phyloP scores from a whole-genome alignment of 2,113 vertebrate genomes.

The Erinaceus europaeus region DNA sequence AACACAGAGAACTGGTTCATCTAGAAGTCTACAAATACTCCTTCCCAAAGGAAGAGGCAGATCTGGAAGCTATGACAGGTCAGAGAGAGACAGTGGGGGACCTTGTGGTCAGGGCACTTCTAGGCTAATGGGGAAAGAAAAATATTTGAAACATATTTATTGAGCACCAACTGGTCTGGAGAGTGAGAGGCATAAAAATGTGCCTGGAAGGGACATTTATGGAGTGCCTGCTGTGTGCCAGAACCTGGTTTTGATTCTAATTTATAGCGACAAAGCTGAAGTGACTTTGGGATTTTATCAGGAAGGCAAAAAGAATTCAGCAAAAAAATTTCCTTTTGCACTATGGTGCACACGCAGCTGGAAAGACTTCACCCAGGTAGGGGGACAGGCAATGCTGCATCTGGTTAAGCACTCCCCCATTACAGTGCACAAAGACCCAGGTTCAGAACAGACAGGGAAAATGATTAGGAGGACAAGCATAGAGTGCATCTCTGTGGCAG shows the following conservation, averaged over 20 bases:
- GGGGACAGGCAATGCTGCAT: background rate
- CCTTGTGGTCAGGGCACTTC: background rate
- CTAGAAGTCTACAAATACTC: background rate
- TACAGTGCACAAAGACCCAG: no score
- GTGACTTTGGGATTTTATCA: background rate
- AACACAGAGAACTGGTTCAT: conserved; percentile 45
- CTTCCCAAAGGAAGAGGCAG: background rate
- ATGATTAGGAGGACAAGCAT: background rate
- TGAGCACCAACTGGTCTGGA: background rate
- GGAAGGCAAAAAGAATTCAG: background rate
- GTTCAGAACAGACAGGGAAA: background rate
- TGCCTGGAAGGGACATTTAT: background rate
- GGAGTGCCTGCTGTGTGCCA: background rate
- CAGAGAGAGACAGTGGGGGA: background rate
- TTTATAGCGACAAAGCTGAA: background rate
- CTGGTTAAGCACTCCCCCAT: no score
- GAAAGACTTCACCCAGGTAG: background rate
- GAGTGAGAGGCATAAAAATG: background rate
- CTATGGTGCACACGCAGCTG: background rate
- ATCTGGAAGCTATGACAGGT: background rate
- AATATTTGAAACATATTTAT: background rate
- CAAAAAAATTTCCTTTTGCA: background rate
- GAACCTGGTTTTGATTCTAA: background rate
- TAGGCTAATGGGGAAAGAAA: background rate
- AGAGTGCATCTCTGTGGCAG: background rate